Evolutionary conservation across 2,797 vertebrate species (phyloP), one percentile per base, ranked within the genome.

Genomic region (Xenopus petersii): DNA sequence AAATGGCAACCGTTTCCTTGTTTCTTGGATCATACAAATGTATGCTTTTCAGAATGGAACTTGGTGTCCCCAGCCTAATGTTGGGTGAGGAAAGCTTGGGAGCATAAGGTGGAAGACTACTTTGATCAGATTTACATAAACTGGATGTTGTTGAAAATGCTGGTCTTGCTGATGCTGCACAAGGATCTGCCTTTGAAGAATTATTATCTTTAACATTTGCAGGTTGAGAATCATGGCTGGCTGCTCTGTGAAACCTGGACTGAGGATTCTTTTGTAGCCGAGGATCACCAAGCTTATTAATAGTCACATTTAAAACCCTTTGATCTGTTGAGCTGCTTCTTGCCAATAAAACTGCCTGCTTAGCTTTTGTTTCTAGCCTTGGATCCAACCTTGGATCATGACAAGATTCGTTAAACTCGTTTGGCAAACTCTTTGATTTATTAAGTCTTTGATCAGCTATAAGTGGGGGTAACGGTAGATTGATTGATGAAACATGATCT

Each of bases 361-460:
- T 98, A 2, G 94, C 84, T 78, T 96, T 95, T 1, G 91, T 87
- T n/a, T 88, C 89, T 12, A 95, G 85, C 64, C 96, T 92, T 1
- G 93, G 93, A 85, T 98, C 96, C 12, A 79, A 54, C 17, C 76
- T 49, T 11, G 61, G 76, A 0, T 88, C 85, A 0, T 93, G 87
- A 75, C 82, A 75, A 1, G 85, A 83, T 0, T 88, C 85, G 24
- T 83, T 85, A 1, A 90, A 83, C 4, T 93, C 91, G 0, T 49
- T 85, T 77, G 88, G 90, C 67, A 85, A n/a, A 69, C 83, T 89
- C 69, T 89, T 86, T 48, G 91, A 86, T 62, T 94, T 92, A 79
- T 92, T 96, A 80, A 98, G 92, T 80, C 95, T 95, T 86, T 98
- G 96, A 63, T 98, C 95, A 2, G 98, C 96, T 10, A 99, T 96